phyloP scores from a whole-genome alignment of 2,797 vertebrate species.

The Halcyon badia region DNA sequence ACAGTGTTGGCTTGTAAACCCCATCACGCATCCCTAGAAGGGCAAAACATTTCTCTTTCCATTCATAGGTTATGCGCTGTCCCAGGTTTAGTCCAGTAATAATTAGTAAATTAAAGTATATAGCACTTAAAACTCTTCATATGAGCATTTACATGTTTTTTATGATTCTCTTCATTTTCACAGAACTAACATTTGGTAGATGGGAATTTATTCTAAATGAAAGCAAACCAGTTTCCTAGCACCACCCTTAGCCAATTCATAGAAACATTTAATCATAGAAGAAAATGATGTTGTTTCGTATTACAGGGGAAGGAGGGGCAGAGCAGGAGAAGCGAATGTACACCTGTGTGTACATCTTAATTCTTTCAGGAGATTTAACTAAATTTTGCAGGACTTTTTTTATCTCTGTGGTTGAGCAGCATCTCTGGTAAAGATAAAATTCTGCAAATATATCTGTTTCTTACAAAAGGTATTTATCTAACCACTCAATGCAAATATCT shows the following conservation, averaged over 20 bases:
- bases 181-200: slow-evolving; percentile 13
- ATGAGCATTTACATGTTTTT: slow-evolving; percentile 11
- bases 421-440: background rate
- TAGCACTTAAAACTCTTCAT: background rate
- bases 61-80: background rate
- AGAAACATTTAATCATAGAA: slow-evolving; percentile 18
- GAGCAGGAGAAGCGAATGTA: background rate
- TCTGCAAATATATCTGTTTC: background rate
- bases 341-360: background rate
- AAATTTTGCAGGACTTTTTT: background rate
- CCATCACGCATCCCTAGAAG: background rate
- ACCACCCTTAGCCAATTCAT: slow-evolving; percentile 50
- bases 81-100: background rate
- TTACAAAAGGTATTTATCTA: background rate
- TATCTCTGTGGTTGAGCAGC: background rate
- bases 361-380: background rate
- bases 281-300: slow-evolving; percentile 41
- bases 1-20: background rate
- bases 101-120: slow-evolving; percentile 27
- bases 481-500: background rate
- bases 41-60: background rate
- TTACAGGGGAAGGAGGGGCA: background rate
- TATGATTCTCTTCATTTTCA: slow-evolving; percentile 49
- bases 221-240: slow-evolving; percentile 53
- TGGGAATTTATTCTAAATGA: slow-evolving; percentile 57